These are phyloP conservation scores for Aplocera efformata DNA, from an alignment of 2,888 invertebrate genomes.

Conservation along the genomic window DNA sequence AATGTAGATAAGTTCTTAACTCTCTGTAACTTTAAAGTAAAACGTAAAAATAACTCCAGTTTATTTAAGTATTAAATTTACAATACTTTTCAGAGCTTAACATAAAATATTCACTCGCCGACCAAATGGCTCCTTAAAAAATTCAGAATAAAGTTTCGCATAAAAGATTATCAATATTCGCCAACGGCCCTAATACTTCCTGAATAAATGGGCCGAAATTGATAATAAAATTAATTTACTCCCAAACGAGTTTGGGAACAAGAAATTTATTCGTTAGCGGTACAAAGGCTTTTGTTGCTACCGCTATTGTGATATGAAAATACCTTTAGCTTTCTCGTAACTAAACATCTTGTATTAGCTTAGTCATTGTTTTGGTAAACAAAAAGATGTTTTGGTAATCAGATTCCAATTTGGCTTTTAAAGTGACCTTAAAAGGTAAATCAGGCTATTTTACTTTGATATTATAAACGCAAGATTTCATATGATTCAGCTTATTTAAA, in stretches of 20 bases:
- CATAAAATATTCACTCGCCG: not conserved
- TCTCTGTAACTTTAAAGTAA: no score
- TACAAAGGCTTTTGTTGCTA: conserved; percentile 34
- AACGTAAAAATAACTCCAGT: no score
- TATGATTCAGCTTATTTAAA: no score
- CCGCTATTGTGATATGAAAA: conserved; percentile 26
- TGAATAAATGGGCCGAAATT: conserved; percentile 33
- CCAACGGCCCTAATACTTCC: conserved; percentile 29
- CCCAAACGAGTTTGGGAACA: conserved; percentile 23
- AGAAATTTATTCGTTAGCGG: conserved; percentile 25
- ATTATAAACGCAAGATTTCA: no score
- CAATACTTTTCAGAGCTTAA: no score
- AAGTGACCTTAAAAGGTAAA: not conserved
- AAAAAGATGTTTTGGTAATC: conserved; percentile 12
- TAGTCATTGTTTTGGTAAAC: conserved; percentile 19
- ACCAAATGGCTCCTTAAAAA: conserved; percentile 11
- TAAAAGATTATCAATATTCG: conserved; percentile 28
- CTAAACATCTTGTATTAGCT: conserved; percentile 16
- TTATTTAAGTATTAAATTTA: no score
- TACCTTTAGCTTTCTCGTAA: conserved; percentile 18
- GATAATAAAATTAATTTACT: conserved; percentile 38
- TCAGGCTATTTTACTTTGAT: no score
- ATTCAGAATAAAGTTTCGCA: conserved; percentile 19
- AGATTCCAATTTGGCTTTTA: conserved; percentile 6
- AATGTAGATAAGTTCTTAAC: no score